Base-by-base conservation (phyloP, 2,113 vertebrate species). In the Oncorhynchus masou region DNA sequence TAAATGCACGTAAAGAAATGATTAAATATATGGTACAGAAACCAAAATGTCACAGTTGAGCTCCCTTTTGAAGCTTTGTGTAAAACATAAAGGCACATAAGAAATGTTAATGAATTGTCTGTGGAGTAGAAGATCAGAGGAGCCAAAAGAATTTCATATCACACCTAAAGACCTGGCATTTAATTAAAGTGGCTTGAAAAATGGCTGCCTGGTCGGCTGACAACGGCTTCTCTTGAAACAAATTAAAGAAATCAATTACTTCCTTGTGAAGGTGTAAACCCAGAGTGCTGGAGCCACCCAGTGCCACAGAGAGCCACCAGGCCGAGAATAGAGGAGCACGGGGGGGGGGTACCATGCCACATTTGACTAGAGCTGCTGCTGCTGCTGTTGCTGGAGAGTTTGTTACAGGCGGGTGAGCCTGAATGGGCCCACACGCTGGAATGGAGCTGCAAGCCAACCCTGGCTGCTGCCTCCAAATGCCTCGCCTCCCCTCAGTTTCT, bases 171-270 rank as follows among this genome's bases (percentile, higher is more conserved):
- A 92, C 88, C 89, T 90, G 86, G 83, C 90, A 87, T 91, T 91
- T 92, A 89, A 91, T 92, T 91, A 92, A 90, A 89, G 90, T 84
- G 86, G 86, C 85, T 87, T 88, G 88, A 89, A 87, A 89, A 90
- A 91, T 82, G 84, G 82, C 86, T 77, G 90, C 88, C 84, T 85
- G 87, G 66, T 87, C 77, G 84, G 84, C 88, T 89, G 89, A 91
- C 91, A 91, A 91, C 85, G 82, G 78, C 79, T 90, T 87, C 86
- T 89, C 90, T 91, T 84, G 81, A 87, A 88, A 87, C 87, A 89
- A 89, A 91, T 92, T 90, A 91, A 91, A 91, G 88, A 90, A 91
- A 92, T 92, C 89, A 92, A 91, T 90, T 91, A 92, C 87, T 70
- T 84, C 81, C 51, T 81, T 81, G 84, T 76, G 85, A 83, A 79